Conservation (phyloP, 2,888 invertebrate species). For the Acrobasis consociella region DNA sequence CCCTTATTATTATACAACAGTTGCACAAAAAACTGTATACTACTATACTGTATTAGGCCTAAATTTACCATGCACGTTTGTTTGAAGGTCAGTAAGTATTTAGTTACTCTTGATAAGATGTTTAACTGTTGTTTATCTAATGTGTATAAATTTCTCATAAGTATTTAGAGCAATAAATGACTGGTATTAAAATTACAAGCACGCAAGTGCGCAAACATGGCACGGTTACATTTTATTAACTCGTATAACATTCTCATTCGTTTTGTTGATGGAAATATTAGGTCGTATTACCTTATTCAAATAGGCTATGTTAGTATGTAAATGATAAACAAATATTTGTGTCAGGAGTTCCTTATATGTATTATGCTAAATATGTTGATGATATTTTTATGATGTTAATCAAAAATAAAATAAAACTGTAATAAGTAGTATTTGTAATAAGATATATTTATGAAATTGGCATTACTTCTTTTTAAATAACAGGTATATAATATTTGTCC, state of each 20-base stretch:
- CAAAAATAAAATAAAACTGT: not conserved
- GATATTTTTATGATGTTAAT: not conserved
- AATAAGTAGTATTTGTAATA: no score
- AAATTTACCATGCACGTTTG: not conserved
- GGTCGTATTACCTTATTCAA: conserved; percentile 22
- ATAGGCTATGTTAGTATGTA: conserved; percentile 16
- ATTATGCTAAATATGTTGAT: conserved; percentile 13
- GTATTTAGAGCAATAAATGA: not conserved
- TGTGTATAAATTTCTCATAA: not conserved
- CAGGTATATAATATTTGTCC: no score
- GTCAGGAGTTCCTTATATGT: conserved; percentile 15
- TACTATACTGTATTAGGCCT: no score
- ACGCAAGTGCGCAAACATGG: conserved; percentile 4
- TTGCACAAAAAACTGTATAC: no score
- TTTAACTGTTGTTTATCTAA: not conserved
- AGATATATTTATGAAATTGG: no score
- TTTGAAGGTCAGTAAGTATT: not conserved
- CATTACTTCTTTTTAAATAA: no score
- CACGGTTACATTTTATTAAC: conserved; percentile 10
- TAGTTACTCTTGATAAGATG: not conserved
- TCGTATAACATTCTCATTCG: conserved; percentile 16
- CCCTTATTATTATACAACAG: no score
- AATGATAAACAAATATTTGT: conserved; percentile 20
- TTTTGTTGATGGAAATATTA: conserved; percentile 20
- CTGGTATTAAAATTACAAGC: not conserved